Evolutionary conservation across 53 echinoderm and acorn worm genomes (phyloP).

Genomic region (Mesocentrotus franciscanus): DNA sequence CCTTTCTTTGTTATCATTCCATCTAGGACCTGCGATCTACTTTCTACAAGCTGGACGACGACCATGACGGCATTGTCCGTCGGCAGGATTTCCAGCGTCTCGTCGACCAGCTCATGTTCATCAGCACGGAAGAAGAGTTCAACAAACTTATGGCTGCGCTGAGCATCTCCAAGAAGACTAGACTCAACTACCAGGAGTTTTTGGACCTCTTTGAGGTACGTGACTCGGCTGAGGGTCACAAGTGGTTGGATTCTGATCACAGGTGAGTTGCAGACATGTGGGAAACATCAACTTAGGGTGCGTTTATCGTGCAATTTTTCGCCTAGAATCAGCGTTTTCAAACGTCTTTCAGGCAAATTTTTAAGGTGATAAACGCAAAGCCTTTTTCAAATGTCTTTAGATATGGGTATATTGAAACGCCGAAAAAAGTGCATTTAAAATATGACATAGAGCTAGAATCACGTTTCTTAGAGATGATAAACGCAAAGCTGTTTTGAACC

Average conservation of each 20-base stretch:
- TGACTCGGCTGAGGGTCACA: slow-evolving; percentile 91
- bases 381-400: too few relatives aligned
- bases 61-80: slow-evolving; percentile 91
- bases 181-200: slow-evolving; percentile 89
- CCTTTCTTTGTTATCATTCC: neutral
- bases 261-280: slow-evolving; percentile 69
- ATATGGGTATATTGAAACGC: too few relatives aligned
- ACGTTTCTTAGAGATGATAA: too few relatives aligned
- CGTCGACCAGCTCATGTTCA: slow-evolving; percentile 90
- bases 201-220: slow-evolving; percentile 88
- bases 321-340: too few relatives aligned
- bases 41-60: slow-evolving; percentile 97
- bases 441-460: too few relatives aligned
- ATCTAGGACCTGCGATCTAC: slow-evolving; percentile 85
- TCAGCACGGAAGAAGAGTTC: slow-evolving; percentile 91
- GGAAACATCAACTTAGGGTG: too few relatives aligned
- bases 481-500: too few relatives aligned
- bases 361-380: too few relatives aligned
- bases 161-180: slow-evolving; percentile 82
- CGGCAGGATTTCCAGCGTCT: slow-evolving; percentile 92
- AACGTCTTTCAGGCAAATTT: too few relatives aligned
- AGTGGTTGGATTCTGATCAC: slow-evolving; percentile 97
- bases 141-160: slow-evolving; percentile 81
- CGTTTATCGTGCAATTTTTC: too few relatives aligned
- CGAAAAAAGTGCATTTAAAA: too few relatives aligned